Evolutionary conservation across 1,140 invertebrate genomes (phyloP).

Genomic region (Drosophila pseudoananassae): DNA sequence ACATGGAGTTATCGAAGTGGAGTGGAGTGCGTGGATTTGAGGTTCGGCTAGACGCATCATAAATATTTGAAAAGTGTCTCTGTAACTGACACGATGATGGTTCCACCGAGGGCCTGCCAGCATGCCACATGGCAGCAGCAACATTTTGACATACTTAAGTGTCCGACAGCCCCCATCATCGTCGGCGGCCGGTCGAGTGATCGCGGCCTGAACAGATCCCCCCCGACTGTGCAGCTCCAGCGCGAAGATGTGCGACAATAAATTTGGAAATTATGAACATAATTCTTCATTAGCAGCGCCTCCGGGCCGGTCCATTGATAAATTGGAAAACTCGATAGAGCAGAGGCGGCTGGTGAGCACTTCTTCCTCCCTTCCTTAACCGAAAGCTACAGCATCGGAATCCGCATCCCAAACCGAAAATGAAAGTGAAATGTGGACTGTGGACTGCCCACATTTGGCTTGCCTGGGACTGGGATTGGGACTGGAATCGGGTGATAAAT

Average conservation of each 20-base stretch:
- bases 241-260: slow-evolving; percentile 67
- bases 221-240: neutral
- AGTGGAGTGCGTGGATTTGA: slow-evolving; percentile 23
- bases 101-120: slow-evolving; percentile 32
- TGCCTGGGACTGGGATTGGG: slow-evolving; percentile 6
- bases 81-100: slow-evolving; percentile 70
- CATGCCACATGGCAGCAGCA: slow-evolving; percentile 71
- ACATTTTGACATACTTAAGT: slow-evolving; percentile 82
- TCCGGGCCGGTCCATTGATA: slow-evolving; percentile 55
- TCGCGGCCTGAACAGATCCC: too few relatives aligned
- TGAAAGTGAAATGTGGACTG: slow-evolving; percentile 56
- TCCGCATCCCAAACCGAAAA: slow-evolving; percentile 9
- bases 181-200: too few relatives aligned
- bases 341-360: slow-evolving; percentile 37
- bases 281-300: slow-evolving; percentile 79
- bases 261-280: slow-evolving; percentile 81
- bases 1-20: slow-evolving; percentile 19
- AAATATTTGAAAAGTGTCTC: slow-evolving; percentile 73
- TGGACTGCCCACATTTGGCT: slow-evolving; percentile 47
- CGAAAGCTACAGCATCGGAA: neutral
- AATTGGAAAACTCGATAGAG: slow-evolving; percentile 55
- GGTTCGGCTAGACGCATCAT: slow-evolving; percentile 59
- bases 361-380: slow-evolving; percentile 10
- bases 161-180: slow-evolving; percentile 64
- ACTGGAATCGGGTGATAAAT: slow-evolving; percentile 61